Percentiles rank a stretch among this genome's conserved stretches.
Conservation (phyloP, 1,140 invertebrate species). For the Drosophila repleta region DNA sequence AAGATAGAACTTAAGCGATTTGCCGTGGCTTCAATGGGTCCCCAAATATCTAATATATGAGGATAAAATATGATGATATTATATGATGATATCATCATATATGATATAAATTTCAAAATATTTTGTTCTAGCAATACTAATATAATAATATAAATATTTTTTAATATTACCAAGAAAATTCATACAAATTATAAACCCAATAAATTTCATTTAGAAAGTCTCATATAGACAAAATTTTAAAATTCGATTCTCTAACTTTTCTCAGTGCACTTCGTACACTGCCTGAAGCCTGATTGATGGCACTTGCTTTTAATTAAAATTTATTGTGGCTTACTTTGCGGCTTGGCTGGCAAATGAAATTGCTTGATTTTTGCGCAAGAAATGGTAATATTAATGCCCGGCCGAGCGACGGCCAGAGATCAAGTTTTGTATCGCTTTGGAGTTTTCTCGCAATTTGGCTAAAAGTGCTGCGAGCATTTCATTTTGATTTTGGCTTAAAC, state of each 20-base stretch:
- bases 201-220: not conserved
- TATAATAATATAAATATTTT: no score
- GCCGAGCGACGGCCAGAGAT: not conserved
- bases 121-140: no score
- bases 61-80: no score
- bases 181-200: no score
- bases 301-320: constrained; percentile 72
- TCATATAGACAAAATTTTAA: not conserved
- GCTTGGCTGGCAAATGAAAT: constrained; percentile 54
- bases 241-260: not conserved
- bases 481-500: constrained; percentile 39
- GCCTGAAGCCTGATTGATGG: constrained; percentile 59
- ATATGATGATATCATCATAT: no score
- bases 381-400: not conserved
- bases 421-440: not conserved
- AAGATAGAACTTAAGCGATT: no score
- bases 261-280: not conserved
- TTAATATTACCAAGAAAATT: no score
- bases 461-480: constrained; percentile 56
- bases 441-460: constrained; percentile 54
- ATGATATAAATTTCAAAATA: no score
- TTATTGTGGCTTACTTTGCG: constrained; percentile 58
- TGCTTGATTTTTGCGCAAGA: constrained; percentile 35
- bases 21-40: no score
- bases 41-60: no score